These are phyloP conservation scores for Hemicrepidius hirtus DNA, from an alignment of 2,888 invertebrate species.

Conservation along the genomic window DNA sequence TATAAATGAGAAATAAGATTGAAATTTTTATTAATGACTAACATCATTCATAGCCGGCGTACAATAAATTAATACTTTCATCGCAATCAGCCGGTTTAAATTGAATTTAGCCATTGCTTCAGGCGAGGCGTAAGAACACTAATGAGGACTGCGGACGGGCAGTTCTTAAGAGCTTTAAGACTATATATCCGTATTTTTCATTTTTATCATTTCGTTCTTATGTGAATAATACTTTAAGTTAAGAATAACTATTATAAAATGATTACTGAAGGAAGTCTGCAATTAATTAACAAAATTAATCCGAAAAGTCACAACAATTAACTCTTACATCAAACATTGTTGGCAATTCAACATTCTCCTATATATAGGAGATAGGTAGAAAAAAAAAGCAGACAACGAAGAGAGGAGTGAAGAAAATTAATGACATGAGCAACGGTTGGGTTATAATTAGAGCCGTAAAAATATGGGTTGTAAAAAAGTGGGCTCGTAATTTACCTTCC, in stretches of 20 bases:
- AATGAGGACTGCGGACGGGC: constrained; percentile 61
- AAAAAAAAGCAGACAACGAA: constrained; percentile 50
- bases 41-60: constrained; percentile 64
- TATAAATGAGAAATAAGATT: constrained; percentile 64
- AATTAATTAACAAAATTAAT: background rate
- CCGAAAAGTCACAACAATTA: constrained; percentile 43
- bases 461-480: constrained; percentile 58
- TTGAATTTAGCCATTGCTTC: constrained; percentile 63
- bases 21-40: constrained; percentile 66
- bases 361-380: constrained; percentile 53
- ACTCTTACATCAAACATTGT: constrained; percentile 52
- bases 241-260: too few species aligned
- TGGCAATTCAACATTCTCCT: constrained; percentile 60
- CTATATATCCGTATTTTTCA: background rate
- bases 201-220: constrained; percentile 13
- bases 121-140: constrained; percentile 62
- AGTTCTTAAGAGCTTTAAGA: constrained; percentile 27
- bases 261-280: background rate
- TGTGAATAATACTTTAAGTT: background rate
- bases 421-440: constrained; percentile 61
- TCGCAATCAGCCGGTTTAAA: constrained; percentile 68
- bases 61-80: constrained; percentile 70
- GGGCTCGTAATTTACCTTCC: constrained; percentile 55
- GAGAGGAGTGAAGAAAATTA: constrained; percentile 61
- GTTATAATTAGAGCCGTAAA: constrained; percentile 62